Percentiles rank a stretch among this genome's conserved stretches.
Conservation (phyloP, 2,888 invertebrate genomes). For the Agrochola lychnidis region DNA sequence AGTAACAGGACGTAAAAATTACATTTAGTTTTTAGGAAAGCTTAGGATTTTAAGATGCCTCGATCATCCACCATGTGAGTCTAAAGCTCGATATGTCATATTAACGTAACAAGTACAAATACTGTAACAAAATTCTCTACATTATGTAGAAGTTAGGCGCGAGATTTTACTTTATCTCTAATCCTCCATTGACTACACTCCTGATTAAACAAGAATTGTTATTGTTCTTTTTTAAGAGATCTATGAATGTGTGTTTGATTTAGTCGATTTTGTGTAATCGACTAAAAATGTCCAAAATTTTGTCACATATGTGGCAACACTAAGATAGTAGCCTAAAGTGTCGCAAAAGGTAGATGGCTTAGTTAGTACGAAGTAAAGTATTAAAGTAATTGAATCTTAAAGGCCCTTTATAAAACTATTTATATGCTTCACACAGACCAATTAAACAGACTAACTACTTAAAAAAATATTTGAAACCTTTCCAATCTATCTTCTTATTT, state of each 20-base stretch:
- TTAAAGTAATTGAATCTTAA: slow-evolving; percentile 51
- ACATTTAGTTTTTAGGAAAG: too few species aligned
- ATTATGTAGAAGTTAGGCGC: neutral
- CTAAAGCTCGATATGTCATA: neutral
- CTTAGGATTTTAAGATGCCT: neutral
- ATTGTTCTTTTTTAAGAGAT: slow-evolving; percentile 50
- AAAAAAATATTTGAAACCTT: neutral
- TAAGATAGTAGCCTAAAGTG: slow-evolving; percentile 19
- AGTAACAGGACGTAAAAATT: neutral
- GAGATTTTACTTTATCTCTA: neutral
- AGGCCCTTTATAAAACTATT: slow-evolving; percentile 26
- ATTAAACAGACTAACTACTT: slow-evolving; percentile 9
- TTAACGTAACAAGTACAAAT: neutral
- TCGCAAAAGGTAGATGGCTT: slow-evolving; percentile 7
- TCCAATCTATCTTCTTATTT: slow-evolving; percentile 9
- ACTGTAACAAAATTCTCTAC: neutral
- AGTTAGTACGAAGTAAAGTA: slow-evolving; percentile 53
- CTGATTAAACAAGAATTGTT: slow-evolving; percentile 34
- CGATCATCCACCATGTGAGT: neutral
- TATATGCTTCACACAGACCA: slow-evolving; percentile 32
- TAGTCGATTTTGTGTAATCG: slow-evolving; percentile 57
- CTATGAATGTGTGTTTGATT: slow-evolving; percentile 37
- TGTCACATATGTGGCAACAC: slow-evolving; percentile 23
- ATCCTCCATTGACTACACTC: slow-evolving; percentile 23
- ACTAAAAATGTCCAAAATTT: slow-evolving; percentile 40